Evolutionary conservation across 2,113 vertebrate species (phyloP), one percentile per base, ranked within the genome.

Genomic region (Syngnathoides biaculeatus): DNA sequence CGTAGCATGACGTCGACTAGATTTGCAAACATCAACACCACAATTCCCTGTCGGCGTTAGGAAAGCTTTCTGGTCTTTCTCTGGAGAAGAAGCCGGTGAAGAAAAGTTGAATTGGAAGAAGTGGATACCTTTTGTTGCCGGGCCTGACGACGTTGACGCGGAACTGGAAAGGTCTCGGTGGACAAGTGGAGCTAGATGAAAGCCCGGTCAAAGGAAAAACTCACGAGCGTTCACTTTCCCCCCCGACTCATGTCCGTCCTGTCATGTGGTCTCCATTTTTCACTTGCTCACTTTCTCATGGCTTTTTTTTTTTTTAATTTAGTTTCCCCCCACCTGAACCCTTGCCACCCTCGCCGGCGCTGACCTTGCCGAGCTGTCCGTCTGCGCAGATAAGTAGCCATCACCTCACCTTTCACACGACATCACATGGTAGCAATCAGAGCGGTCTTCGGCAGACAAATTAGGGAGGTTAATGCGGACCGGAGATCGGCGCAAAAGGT

Each of bases 361-460:
- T 56, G 14, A 62, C 55, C 74, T 35, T 64, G 48, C 24, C 42
- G 69, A 48, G 67, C 65, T 57, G 66, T 73, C 83, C 70, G 38
- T 78, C 78, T 70, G 76, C 75, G 81, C 76, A 89, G 86, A 90
- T 89, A 89, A 87, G 83, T 86, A 79, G 80, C 70, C 82, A 85
- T 89, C 89, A 35, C 83, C 76, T 89, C 87, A 88, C 84, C 87
- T 90, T 87, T 89, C 87, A 82, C 86, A 85, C 71, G 71, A 64
- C 75, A 53, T 91, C 89, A 90, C 86, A 86, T 90, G 89, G 86
- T 86, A 88, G 73, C 88, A 90, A 91, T 91, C 88, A 90, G 82
- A 79, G 85, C 72, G 77, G 82, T 82, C 84, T 86, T 88, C 71
- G 80, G 84, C 90, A 89, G 89, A 90, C 88, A 91, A 91, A 91